Evolutionary conservation across 2,888 invertebrate species (phyloP).

Genomic region (Anorthoa munda): DNA sequence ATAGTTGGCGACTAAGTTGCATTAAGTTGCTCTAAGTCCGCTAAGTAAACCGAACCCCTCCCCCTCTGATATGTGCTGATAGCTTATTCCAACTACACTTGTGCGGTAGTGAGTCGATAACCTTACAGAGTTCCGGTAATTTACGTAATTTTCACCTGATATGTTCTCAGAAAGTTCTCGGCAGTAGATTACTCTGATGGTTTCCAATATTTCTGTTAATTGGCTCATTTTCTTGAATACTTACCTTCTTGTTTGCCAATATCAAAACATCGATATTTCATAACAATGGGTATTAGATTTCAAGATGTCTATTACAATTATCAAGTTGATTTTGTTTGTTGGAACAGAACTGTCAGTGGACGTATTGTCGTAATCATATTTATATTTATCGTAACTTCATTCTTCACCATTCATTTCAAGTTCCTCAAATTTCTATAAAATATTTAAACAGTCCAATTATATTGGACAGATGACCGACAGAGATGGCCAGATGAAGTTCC

Average conservation of each 20-base stretch:
- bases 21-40: constrained; percentile 69
- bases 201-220: not conserved
- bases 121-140: not conserved
- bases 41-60: constrained; percentile 65
- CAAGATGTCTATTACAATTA: not conserved
- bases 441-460: not conserved
- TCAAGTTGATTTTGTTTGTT: not conserved
- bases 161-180: not conserved
- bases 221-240: not conserved
- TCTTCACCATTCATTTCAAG: not conserved
- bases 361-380: not conserved
- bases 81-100: constrained; percentile 38
- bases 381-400: no score
- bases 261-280: not conserved
- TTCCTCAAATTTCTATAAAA: not conserved
- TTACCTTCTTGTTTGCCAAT: not conserved
- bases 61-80: constrained; percentile 50
- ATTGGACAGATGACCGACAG: not conserved
- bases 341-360: not conserved
- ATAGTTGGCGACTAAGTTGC: constrained; percentile 72
- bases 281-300: not conserved
- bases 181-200: not conserved
- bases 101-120: not conserved
- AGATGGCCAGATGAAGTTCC: no score
- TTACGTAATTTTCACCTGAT: constrained; percentile 14